Base-by-base conservation (phyloP, 2,888 invertebrate genomes). In the Nomada flava region DNA sequence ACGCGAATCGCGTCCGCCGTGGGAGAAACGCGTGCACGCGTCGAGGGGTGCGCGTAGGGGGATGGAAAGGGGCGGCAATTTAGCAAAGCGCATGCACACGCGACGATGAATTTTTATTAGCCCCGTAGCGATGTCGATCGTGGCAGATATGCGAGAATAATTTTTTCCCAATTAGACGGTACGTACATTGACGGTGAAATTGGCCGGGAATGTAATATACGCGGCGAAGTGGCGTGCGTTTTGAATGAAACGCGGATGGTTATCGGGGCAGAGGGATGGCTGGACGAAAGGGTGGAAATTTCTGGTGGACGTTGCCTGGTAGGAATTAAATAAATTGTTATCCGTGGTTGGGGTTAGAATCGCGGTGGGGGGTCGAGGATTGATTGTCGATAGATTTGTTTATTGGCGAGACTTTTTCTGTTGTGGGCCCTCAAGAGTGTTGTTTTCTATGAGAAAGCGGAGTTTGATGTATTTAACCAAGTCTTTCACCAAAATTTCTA, bases 61-160 rank as follows among this genome's bases (percentile, higher is more conserved):
- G 60, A 9, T 15, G 2, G 23, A 9, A 13, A 55, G 75, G 55
- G 60, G 50, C 53, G 42, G 71, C 76, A 86, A 86, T 86, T 86
- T 86, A 76, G 67, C 72, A 67, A 85, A 76, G 78, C 68, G 82
- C 63, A 60, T 36, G 79, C 59, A 69, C 69, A 64, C 69, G 72
- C 84, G 76, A 79, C 68, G 63, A 83, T 83, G 83, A 71, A 80
- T 84, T 86, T 85, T 86, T 86, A 85, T 86, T 74, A 86, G 75
- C 63, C 71, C 60, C 23, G 50, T 26, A 20, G 20, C 11, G 53
- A 52, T 60, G 78, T 78, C 70, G 76, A 69, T 60, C 57, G 29
- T 18, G 23, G 62, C 55, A 36, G 74, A 15, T 69, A 70, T 73
- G 77, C 68, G 77, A 10, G 65, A 77, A 83, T 83, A 77, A 81